Conservation (phyloP, 2,888 invertebrate genomes). For the Folsomia manolachei region DNA sequence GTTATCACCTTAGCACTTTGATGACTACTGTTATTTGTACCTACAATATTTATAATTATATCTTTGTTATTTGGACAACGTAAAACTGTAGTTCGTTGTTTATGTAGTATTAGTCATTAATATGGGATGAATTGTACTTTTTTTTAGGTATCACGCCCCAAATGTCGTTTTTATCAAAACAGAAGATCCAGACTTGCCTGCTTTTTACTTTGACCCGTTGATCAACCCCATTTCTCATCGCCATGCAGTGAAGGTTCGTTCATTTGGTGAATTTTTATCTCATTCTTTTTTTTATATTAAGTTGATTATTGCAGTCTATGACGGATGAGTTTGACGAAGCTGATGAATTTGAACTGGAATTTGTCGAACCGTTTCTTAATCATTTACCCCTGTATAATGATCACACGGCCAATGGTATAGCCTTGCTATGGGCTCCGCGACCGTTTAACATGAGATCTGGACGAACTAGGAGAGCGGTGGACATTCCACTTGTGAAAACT, state of each 20-base stretch:
- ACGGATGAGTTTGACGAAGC: conserved; percentile 71
- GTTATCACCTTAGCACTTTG: background rate
- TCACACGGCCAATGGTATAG: conserved; percentile 97
- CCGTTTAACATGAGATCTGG: conserved; percentile 97
- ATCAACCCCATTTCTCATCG: conserved; percentile 98
- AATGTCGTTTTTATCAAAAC: conserved; percentile 99
- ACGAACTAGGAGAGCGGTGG: conserved; percentile 87
- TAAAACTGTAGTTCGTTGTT: background rate
- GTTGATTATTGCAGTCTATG: conserved; percentile 24
- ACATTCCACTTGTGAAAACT: conserved; percentile 93
- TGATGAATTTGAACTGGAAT: conserved; percentile 87
- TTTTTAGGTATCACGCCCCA: conserved; percentile 90
- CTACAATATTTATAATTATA: conserved; percentile 24
- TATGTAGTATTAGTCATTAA: no score
- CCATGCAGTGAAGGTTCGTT: conserved; percentile 71
- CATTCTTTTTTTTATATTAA: background rate
- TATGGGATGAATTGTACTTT: background rate
- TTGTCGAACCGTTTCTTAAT: conserved; percentile 86
- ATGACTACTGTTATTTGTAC: conserved; percentile 20
- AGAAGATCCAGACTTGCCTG: conserved; percentile 98
- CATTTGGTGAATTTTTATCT: no score
- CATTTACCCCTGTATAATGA: conserved; percentile 96
- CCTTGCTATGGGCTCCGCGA: conserved; percentile 93
- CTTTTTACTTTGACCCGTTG: conserved; percentile 98
- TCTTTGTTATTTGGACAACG: background rate